A percentile compares a stretch with the other conserved stretches of the same genome.
Evolutionary conservation across 1,140 invertebrate genomes (phyloP).

Genomic region (Drosophila erecta): DNA sequence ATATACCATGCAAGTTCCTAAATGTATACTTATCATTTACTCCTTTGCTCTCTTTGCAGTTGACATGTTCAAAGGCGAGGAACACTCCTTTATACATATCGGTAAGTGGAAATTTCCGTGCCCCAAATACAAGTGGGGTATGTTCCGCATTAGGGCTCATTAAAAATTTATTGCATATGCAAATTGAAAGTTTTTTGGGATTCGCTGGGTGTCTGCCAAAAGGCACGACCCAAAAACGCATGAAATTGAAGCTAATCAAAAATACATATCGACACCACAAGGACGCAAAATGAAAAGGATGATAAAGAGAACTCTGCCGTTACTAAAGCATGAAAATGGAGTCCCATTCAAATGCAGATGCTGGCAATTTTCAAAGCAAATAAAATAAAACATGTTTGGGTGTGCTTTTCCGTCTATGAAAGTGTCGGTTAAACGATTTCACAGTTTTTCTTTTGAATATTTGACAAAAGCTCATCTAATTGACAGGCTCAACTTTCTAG

Average conservation of each 20-base stretch:
- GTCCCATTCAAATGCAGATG: conserved; percentile 24
- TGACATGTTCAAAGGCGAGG: conserved; percentile 63
- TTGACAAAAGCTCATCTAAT: conserved; percentile 62
- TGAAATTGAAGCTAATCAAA: conserved; percentile 71
- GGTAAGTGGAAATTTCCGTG: conserved; percentile 59
- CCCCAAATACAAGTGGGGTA: conserved; percentile 5
- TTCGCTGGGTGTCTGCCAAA: conserved; percentile 25
- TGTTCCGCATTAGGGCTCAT: conserved; percentile 45
- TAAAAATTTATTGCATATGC: conserved; percentile 54
- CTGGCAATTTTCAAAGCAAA: conserved; percentile 5
- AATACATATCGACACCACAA: conserved; percentile 63
- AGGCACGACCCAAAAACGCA: conserved; percentile 10
- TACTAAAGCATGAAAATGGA: conserved; percentile 6
- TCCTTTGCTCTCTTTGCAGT: conserved; percentile 42
- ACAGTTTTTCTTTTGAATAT: conserved; percentile 52
- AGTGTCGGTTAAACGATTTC: conserved; percentile 10
- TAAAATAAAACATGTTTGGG: conserved; percentile 10
- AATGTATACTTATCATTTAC: neutral
- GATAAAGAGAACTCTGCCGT: neutral
- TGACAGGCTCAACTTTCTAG: conserved; percentile 38
- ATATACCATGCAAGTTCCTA: neutral
- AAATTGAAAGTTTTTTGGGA: conserved; percentile 33
- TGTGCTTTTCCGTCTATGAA: conserved; percentile 1
- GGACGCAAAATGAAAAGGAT: neutral
- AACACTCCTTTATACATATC: conserved; percentile 46